Evolutionary conservation across 2,113 vertebrate species (phyloP).

Genomic region (Hucho hucho): DNA sequence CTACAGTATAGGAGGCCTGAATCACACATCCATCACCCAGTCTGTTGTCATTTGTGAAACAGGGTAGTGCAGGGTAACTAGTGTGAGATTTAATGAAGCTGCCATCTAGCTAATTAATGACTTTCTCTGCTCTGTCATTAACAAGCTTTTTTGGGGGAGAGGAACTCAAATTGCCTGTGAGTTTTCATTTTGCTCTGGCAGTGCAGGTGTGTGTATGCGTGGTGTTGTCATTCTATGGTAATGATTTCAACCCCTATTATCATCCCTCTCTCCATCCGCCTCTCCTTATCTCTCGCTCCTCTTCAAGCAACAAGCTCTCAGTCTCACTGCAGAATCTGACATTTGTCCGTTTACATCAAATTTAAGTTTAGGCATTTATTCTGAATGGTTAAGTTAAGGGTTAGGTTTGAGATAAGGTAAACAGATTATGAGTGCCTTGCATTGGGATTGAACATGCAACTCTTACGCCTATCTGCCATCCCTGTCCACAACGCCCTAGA

Average conservation of each 20-base stretch:
- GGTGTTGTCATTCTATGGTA: background rate
- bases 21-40: background rate
- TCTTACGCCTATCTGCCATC: background rate
- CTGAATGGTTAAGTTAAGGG: too few species aligned
- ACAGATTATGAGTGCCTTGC: background rate
- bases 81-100: conserved; percentile 63
- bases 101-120: conserved; percentile 64
- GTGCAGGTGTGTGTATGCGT: conserved; percentile 1
- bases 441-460: background rate
- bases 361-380: too few species aligned
- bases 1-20: background rate
- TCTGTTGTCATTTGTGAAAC: conserved; percentile 12
- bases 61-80: conserved; percentile 43
- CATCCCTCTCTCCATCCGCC: too few species aligned
- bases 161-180: conserved; percentile 32
- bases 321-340: too few species aligned
- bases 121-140: conserved; percentile 53
- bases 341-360: too few species aligned
- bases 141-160: conserved; percentile 45
- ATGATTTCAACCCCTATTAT: background rate
- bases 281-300: background rate
- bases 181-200: conserved; percentile 28
- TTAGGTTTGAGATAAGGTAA: too few species aligned
- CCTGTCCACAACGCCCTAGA: too few species aligned
- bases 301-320: too few species aligned